Evolutionary conservation across 2,888 invertebrate species (phyloP).

Genomic region (Acrocera orbiculus): DNA sequence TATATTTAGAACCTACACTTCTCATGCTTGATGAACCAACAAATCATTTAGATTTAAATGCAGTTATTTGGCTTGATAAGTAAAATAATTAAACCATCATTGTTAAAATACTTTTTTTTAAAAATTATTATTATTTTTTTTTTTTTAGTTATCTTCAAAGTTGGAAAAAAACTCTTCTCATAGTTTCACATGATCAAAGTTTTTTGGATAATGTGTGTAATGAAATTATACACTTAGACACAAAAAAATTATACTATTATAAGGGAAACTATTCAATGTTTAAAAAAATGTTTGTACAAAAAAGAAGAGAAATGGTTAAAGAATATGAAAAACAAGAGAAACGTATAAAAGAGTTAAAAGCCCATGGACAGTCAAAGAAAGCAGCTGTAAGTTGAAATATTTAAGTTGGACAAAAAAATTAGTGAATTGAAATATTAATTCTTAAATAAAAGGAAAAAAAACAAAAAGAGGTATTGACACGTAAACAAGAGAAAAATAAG

Average conservation of each 20-base stretch:
- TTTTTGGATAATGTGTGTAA: conserved; percentile 99
- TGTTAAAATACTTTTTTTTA: too few species aligned
- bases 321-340: conserved; percentile 98
- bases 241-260: conserved; percentile 87
- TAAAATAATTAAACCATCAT: conserved; percentile 34
- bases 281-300: conserved; percentile 96
- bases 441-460: conserved; percentile 50
- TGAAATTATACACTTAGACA: conserved; percentile 94
- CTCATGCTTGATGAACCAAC: conserved; percentile 96
- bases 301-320: conserved; percentile 85
- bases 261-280: conserved; percentile 97
- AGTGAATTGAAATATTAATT: background rate
- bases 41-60: conserved; percentile 97
- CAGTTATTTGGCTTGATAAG: conserved; percentile 99
- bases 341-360: conserved; percentile 82
- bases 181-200: conserved; percentile 99
- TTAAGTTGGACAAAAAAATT: conserved; percentile 31
- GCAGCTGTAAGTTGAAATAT: conserved; percentile 49
- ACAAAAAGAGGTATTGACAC: conserved; percentile 74
- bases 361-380: conserved; percentile 89
- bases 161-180: conserved; percentile 96
- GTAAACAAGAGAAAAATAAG: conserved; percentile 84
- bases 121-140: background rate
- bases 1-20: conserved; percentile 95
- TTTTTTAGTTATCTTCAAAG: conserved; percentile 68